Conservation (phyloP, 92 coral and sea anemone species). For the Phenganax marumi region DNA sequence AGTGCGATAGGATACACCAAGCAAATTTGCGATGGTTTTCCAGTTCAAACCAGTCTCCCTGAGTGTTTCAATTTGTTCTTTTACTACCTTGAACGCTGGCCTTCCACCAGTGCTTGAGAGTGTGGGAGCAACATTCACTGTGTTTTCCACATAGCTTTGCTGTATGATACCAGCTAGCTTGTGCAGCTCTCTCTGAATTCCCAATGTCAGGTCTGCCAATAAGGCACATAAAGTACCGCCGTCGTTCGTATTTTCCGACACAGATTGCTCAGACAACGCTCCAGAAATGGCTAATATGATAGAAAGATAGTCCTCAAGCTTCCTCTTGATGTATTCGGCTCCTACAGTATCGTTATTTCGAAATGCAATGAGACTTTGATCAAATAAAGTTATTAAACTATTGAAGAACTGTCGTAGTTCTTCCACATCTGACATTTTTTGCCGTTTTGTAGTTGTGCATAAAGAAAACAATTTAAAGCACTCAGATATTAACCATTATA, state of each 20-base stretch:
- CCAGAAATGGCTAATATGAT: background rate
- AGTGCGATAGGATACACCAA: conserved; percentile 33
- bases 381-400: no score
- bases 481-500: no score
- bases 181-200: background rate
- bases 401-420: no score
- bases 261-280: background rate
- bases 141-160: background rate
- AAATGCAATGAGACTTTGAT: no score
- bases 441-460: no score
- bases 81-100: conserved; percentile 12
- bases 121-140: background rate
- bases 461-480: no score
- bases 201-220: background rate
- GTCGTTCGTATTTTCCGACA: background rate
- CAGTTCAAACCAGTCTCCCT: conserved; percentile 38
- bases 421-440: no score
- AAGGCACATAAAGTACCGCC: background rate
- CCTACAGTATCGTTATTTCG: background rate
- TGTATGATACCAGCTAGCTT: background rate
- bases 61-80: conserved; percentile 11
- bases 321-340: background rate
- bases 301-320: background rate
- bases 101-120: conserved; percentile 29
- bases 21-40: conserved; percentile 15